Conservation (phyloP, 2,797 vertebrate species). For the Lophotriccus pileatus region DNA sequence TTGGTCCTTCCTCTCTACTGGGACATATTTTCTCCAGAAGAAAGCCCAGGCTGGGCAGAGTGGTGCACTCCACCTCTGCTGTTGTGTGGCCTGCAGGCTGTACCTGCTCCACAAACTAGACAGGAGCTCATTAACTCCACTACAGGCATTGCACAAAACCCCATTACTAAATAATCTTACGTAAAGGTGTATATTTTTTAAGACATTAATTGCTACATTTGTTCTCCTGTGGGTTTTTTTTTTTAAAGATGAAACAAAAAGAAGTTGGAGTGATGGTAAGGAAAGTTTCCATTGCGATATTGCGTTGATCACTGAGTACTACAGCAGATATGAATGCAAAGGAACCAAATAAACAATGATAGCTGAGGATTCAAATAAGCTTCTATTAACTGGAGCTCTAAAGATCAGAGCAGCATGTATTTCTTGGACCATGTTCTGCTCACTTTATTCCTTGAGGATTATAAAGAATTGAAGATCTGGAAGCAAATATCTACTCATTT, state of each 20-base stretch:
- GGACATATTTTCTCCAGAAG: not conserved
- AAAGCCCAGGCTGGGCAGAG: not conserved
- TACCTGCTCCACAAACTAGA: not conserved
- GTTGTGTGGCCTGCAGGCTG: not conserved
- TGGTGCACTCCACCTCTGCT: not conserved
- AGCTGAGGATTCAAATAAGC: not conserved
- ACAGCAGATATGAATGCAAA: not conserved
- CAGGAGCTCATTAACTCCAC: not conserved
- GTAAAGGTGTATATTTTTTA: not conserved
- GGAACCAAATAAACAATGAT: not conserved
- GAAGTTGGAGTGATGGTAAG: not conserved
- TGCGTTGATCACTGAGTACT: not conserved
- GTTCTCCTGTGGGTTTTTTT: not conserved
- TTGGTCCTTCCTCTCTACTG: not conserved
- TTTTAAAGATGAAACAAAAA: not conserved
- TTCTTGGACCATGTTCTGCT: constrained; percentile 1
- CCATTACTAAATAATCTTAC: not conserved
- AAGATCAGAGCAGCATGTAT: constrained; percentile 50
- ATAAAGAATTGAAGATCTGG: constrained; percentile 47
- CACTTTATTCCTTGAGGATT: constrained; percentile 56
- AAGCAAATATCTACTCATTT: constrained; percentile 53
- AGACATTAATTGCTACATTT: not conserved
- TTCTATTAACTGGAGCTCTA: constrained; percentile 22
- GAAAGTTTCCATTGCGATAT: not conserved
- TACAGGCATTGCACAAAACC: not conserved